A percentile compares a stretch with the other conserved stretches of the same genome.
Conservation (phyloP, 1,140 invertebrate species). For the Sitophilus oryzae region DNA sequence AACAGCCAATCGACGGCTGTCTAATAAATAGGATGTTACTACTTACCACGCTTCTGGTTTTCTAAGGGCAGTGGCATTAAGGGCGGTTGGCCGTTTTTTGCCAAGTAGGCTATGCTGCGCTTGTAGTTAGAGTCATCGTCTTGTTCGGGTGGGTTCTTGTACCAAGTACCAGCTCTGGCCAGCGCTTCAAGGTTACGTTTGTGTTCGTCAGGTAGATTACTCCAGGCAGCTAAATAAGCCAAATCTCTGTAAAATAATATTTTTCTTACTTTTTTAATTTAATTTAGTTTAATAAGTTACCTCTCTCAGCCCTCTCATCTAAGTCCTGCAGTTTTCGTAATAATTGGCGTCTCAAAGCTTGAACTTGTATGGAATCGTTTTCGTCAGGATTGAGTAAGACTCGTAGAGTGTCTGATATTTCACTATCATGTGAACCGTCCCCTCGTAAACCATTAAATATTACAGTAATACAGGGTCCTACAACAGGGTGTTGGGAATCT, state of each 20-base stretch:
- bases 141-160: constrained; percentile 29
- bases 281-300: too few relatives aligned
- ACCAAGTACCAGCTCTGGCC: constrained; percentile 39
- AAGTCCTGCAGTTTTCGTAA: constrained; percentile 29
- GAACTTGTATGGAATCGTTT: constrained; percentile 35
- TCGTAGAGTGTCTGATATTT: constrained; percentile 34
- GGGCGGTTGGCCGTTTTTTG: constrained; percentile 65
- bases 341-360: constrained; percentile 36
- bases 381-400: constrained; percentile 35
- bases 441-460: too few relatives aligned
- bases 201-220: constrained; percentile 32
- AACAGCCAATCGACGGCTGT: too few relatives aligned
- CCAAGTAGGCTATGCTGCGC: constrained; percentile 60
- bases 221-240: too few relatives aligned
- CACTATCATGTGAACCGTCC: constrained; percentile 33
- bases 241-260: too few relatives aligned
- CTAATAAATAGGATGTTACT: too few relatives aligned
- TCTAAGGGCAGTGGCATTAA: constrained; percentile 54
- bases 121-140: constrained; percentile 50
- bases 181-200: constrained; percentile 40
- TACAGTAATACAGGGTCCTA: too few relatives aligned
- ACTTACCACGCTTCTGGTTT: constrained; percentile 34
- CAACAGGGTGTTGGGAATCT: too few relatives aligned
- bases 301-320: too few relatives aligned
- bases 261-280: too few relatives aligned